Percentiles rank a stretch among this genome's conserved stretches.
Evolutionary conservation across 2,888 invertebrate species (phyloP).

Genomic region (Acanthococcus lagerstroemiae): DNA sequence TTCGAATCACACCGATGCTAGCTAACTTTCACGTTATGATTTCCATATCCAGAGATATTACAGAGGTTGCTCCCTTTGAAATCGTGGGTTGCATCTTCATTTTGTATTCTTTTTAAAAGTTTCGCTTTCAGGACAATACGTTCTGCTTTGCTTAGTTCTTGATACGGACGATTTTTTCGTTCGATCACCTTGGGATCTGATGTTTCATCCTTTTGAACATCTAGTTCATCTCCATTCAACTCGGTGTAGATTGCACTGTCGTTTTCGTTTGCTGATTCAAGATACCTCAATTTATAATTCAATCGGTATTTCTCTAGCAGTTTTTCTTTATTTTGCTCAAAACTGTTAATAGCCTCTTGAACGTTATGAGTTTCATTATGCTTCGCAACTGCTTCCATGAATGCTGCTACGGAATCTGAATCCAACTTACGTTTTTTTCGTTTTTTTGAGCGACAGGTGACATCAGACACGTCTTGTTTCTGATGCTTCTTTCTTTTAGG

Average conservation of each 20-base stretch:
- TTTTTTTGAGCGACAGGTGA: no score
- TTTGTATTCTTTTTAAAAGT: constrained; percentile 2
- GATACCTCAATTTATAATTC: constrained; percentile 2
- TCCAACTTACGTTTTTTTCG: no score
- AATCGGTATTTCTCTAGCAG: constrained; percentile 3
- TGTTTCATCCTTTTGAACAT: background rate
- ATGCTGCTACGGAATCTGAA: no score
- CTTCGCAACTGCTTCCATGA: background rate
- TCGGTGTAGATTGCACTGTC: background rate
- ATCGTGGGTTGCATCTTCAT: background rate
- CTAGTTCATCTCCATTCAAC: constrained; percentile 11
- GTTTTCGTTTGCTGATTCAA: background rate
- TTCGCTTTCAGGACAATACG: background rate
- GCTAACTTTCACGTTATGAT: background rate
- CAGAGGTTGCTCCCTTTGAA: constrained; percentile 7
- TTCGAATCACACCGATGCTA: background rate
- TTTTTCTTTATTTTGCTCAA: constrained; percentile 3
- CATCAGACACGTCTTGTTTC: no score
- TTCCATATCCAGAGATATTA: constrained; percentile 4
- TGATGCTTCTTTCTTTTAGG: no score
- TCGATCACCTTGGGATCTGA: background rate
- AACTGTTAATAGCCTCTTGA: background rate
- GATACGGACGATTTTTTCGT: no score
- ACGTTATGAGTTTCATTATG: background rate
- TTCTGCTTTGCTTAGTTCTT: constrained; percentile 11